These are phyloP conservation scores for Dascyllus trimaculatus DNA, from an alignment of 2,113 vertebrate genomes.

Conservation along the genomic window DNA sequence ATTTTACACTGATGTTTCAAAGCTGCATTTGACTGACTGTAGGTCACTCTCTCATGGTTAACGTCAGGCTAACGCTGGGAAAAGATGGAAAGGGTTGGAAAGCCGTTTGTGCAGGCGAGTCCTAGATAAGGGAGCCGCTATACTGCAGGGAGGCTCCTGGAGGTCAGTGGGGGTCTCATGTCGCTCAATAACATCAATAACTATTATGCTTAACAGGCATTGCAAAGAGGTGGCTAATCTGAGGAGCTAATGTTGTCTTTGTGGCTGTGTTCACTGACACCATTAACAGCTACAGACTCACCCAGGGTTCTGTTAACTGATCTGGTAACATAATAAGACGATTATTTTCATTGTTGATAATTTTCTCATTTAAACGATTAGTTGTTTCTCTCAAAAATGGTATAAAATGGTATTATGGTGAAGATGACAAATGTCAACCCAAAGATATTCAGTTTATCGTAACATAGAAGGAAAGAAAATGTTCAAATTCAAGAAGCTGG, in stretches of 20 bases:
- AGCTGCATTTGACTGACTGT: conserved; percentile 62
- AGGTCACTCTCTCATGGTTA: conserved; percentile 70
- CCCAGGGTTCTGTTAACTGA: neutral
- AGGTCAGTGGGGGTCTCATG: conserved; percentile 77
- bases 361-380: too few relatives aligned
- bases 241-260: conserved; percentile 22
- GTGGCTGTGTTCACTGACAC: conserved; percentile 12
- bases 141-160: conserved; percentile 70
- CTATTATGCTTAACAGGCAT: conserved; percentile 29
- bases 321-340: neutral
- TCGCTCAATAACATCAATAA: conserved; percentile 56
- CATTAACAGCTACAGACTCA: neutral
- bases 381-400: too few relatives aligned
- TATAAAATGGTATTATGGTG: too few relatives aligned
- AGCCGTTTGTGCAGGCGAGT: conserved; percentile 68
- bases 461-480: too few relatives aligned
- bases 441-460: too few relatives aligned
- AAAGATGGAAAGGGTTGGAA: conserved; percentile 77
- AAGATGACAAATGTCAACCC: too few relatives aligned
- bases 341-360: too few relatives aligned
- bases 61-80: conserved; percentile 74
- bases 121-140: conserved; percentile 72
- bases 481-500: too few relatives aligned
- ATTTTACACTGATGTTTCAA: conserved; percentile 12
- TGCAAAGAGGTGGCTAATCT: conserved; percentile 4